Conservation (phyloP, 1,140 invertebrate genomes). For the Saccostrea glomerata region DNA sequence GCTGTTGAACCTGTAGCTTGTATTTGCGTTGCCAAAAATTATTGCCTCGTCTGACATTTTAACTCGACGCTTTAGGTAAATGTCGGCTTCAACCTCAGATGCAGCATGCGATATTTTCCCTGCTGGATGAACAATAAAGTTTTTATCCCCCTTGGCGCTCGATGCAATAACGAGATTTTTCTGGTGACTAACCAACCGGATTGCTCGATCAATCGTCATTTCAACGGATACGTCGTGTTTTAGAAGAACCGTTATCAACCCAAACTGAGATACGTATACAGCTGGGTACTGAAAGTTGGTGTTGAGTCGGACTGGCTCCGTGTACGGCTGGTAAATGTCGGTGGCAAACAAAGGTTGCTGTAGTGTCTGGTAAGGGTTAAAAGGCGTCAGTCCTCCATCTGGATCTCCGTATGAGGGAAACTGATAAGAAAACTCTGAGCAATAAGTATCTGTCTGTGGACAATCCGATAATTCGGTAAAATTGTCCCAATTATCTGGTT, state of each 20-base stretch:
- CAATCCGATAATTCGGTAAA: not conserved
- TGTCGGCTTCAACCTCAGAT: conserved; percentile 58
- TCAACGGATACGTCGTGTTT: conserved; percentile 73
- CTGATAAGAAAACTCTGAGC: not conserved
- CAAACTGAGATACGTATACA: conserved; percentile 70
- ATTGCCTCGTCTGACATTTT: conserved; percentile 68
- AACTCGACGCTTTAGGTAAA: conserved; percentile 50
- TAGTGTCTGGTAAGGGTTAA: not conserved
- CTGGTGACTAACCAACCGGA: conserved; percentile 72
- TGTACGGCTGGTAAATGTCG: not conserved
- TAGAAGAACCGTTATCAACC: conserved; percentile 73
- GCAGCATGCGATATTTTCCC: conserved; percentile 69
- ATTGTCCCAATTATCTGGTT: not conserved
- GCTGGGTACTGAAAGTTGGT: conserved; percentile 68
- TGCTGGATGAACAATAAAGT: conserved; percentile 67
- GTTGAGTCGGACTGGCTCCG: not conserved
- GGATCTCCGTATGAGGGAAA: not conserved
- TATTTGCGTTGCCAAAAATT: conserved; percentile 64
- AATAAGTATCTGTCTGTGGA: not conserved
- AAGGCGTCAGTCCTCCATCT: not conserved
- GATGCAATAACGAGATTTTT: conserved; percentile 71
- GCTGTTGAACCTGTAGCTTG: conserved; percentile 63
- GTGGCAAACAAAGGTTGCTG: not conserved
- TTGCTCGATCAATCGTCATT: conserved; percentile 71
- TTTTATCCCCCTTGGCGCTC: conserved; percentile 66